phyloP scores from a whole-genome alignment of 2,797 vertebrate species.

The Chanos chanos region DNA sequence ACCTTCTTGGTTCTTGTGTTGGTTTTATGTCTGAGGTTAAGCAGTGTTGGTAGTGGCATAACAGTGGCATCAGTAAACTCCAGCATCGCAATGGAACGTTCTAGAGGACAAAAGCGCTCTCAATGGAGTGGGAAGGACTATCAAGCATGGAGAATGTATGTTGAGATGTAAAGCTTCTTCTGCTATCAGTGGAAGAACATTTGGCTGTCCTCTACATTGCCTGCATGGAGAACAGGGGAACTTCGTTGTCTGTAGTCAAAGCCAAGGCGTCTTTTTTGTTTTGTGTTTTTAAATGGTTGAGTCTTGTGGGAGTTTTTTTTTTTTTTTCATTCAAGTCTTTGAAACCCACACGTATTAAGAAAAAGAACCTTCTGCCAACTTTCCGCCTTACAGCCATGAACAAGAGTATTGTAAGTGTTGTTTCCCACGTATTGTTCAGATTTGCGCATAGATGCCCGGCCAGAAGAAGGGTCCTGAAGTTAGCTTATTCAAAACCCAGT shows the following conservation, averaged over 20 bases:
- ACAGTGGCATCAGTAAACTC: too few relatives aligned
- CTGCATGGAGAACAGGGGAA: slow-evolving; percentile 39
- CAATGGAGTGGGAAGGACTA: slow-evolving; percentile 34
- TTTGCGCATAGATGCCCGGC: slow-evolving; percentile 15
- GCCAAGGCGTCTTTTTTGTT: too few relatives aligned
- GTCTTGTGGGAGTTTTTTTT: slow-evolving; percentile 38
- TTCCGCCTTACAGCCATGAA: slow-evolving; percentile 47
- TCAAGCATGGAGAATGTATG: slow-evolving; percentile 44
- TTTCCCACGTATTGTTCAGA: slow-evolving; percentile 39
- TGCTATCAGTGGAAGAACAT: slow-evolving; percentile 33
- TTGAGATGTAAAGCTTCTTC: slow-evolving; percentile 61
- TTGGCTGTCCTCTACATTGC: slow-evolving; percentile 38
- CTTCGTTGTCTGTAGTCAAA: slow-evolving; percentile 51
- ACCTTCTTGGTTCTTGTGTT: too few relatives aligned
- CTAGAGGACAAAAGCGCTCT: too few relatives aligned
- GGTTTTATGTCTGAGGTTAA: too few relatives aligned
- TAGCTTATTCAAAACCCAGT: neutral
- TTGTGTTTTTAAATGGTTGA: slow-evolving; percentile 46
- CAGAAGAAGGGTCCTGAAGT: slow-evolving; percentile 7
- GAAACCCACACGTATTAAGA: slow-evolving; percentile 40
- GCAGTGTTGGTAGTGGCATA: too few relatives aligned
- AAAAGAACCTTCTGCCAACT: slow-evolving; percentile 41
- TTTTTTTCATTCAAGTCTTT: slow-evolving; percentile 39
- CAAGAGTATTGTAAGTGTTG: slow-evolving; percentile 44
- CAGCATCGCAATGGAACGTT: too few relatives aligned